Base-by-base conservation (phyloP, 2,113 vertebrate species). In the Boleophthalmus pectinirostris region DNA sequence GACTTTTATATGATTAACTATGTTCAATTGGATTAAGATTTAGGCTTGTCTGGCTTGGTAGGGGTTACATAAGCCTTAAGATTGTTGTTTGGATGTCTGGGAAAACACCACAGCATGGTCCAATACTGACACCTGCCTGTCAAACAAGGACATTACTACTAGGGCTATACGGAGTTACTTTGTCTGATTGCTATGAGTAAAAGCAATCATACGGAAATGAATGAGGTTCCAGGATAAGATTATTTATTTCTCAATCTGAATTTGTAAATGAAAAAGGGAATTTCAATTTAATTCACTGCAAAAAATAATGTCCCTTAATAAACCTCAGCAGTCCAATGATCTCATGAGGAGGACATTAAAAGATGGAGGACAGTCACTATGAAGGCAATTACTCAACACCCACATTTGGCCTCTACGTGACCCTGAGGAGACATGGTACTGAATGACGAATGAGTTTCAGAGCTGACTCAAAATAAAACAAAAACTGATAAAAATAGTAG, bases 21-120 rank as follows among this genome's bases (percentile, higher is more conserved):
- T 67, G 43, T 64, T 49, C 38, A 88, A 89, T 82, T 87, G 67
- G 88, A 92, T 92, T 89, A 84, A 85, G 83, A 82, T 83, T 84
- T 85, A 78, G 75, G 69, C 56, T 58, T 77, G 82, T 88, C 80
- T 85, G 83, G 76, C 82, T 79, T 80, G 81, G 77, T 68, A 75
- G 74, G 78, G 67, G 67, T 78, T 85, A 85, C 84, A 77, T 85
- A 88, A 90, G 70, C 83, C 79, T 66, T 78, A 84, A 90, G 23
- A 91, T 88, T 89, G 82, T 80, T 83, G 77, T 77, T 85, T 86
- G 56, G 79, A 68, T 76, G 81, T 82, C 76, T 84, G 74, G 79
- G 18, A 83, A 29, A 75, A 77, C 49, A 13, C 18, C 58, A 23
- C 66, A 72, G 35, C 63, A 63, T 63, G 23, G 14, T 68, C 65